A percentile compares a stretch with the other conserved stretches of the same genome.
Conservation (phyloP, 2,113 vertebrate species). For the Ardeotis arabs region DNA sequence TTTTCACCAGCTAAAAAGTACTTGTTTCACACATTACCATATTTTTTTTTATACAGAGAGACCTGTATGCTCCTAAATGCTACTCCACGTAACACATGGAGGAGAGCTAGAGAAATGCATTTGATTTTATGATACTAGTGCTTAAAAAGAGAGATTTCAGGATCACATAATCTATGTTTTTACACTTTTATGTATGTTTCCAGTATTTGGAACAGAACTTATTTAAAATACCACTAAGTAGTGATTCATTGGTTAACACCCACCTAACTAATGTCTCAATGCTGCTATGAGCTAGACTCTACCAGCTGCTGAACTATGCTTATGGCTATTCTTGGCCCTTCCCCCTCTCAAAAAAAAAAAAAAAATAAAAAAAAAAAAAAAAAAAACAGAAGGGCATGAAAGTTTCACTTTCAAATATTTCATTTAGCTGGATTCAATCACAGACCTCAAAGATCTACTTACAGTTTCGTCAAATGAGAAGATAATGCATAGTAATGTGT, state of each 20-base stretch:
- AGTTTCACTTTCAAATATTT: not conserved
- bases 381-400: not conserved
- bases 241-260: not conserved
- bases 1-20: not conserved
- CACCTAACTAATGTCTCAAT: not conserved
- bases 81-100: not conserved
- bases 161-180: not conserved
- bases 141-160: not conserved
- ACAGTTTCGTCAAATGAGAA: not conserved
- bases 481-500: not conserved
- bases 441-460: not conserved
- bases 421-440: not conserved
- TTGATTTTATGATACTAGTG: not conserved
- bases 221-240: not conserved
- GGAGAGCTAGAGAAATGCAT: not conserved
- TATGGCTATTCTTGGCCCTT: not conserved
- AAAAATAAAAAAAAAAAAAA: no score
- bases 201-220: not conserved
- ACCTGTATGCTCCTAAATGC: not conserved
- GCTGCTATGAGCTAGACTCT: not conserved
- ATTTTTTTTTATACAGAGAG: not conserved
- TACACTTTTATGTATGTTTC: not conserved
- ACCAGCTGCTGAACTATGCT: not conserved
- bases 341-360: fast-evolving
- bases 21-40: not conserved